Evolutionary conservation across 2,113 vertebrate species (phyloP), one percentile per base, ranked within the genome.

Genomic region (Anarhynchus alexandrinus): DNA sequence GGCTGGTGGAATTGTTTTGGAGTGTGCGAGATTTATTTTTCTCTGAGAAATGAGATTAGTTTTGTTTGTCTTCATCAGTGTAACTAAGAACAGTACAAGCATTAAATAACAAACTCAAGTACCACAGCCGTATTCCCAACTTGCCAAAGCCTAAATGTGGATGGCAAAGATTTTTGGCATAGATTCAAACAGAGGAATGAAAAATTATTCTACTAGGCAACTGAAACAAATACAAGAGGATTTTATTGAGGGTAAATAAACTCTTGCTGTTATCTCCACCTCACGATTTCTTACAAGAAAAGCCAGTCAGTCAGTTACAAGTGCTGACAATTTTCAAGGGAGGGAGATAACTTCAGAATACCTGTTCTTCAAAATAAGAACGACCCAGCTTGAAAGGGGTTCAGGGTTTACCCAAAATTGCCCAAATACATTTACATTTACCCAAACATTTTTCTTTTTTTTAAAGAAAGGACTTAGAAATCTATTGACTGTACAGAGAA

Each of bases 31-130:
- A 82, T 87, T 96, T 83, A 20, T 84, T 78, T 84, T 77, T 94
- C 88, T 61, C 26, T 85, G 87, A 69, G 43, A 95, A 95, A 97
- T 87, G 6, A 94, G 76, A 93, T 90, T 45, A n/a, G 42, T 26
- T 91, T 26, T 94, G 76, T 94, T 95, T 96, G 38, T 90, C 57
- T 93, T 93, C 69, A 88, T 94, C 27, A 25, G 40, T 32, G 51
- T 70, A 88, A 59, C 11, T 70, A 57, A 51, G 23, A 77, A 27
- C 52, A 77, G 14, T 10, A 62, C 45, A 78, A 74, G 12, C 21
- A 57, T 51, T 59, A 82, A 81, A 81, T 71, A 86, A 47, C 17
- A 73, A 91, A 78, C 8, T 49, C 2, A 5, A 51, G 15, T 25
- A 47, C 21, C n/a, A 51, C 5, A 36, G 9, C 10, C 6, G 0